phyloP scores from a whole-genome alignment of 2,113 vertebrate species.

The Pachyramphus minor region DNA sequence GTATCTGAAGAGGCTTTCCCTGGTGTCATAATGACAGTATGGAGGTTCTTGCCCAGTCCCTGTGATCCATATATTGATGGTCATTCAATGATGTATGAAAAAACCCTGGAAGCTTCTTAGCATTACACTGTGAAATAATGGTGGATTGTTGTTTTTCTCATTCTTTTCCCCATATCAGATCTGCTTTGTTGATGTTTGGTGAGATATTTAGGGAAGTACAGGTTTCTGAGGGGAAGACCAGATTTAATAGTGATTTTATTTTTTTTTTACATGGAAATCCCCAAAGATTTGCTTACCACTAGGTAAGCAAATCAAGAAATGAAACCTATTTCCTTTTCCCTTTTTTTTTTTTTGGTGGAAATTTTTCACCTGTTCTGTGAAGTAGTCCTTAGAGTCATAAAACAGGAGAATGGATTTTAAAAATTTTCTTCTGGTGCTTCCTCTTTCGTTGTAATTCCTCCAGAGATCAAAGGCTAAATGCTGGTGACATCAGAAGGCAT shows the following conservation, averaged over 20 bases:
- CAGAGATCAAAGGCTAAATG: neutral
- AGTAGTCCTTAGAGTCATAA: neutral
- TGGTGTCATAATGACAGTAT: neutral
- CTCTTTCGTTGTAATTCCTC: neutral
- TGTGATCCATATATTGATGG: neutral
- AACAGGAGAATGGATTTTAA: neutral
- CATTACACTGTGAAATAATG: neutral
- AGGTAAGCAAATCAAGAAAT: neutral
- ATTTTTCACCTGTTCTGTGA: neutral
- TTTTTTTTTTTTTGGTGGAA: neutral
- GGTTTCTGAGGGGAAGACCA: neutral
- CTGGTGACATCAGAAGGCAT: neutral
- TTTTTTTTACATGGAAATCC: neutral
- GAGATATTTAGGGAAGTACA: constrained; percentile 1
- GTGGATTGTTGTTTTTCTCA: neutral
- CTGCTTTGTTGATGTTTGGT: neutral
- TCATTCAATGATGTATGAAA: neutral
- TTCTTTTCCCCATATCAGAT: neutral
- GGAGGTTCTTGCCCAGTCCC: neutral
- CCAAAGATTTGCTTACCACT: neutral
- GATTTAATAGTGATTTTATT: neutral
- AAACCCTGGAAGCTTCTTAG: neutral
- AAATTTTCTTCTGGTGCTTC: neutral
- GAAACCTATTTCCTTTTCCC: neutral
- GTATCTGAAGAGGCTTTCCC: neutral